Evolutionary conservation across 1,140 invertebrate genomes (phyloP), one percentile per base, ranked within the genome.

Genomic region (Stegodyphus dumicola): DNA sequence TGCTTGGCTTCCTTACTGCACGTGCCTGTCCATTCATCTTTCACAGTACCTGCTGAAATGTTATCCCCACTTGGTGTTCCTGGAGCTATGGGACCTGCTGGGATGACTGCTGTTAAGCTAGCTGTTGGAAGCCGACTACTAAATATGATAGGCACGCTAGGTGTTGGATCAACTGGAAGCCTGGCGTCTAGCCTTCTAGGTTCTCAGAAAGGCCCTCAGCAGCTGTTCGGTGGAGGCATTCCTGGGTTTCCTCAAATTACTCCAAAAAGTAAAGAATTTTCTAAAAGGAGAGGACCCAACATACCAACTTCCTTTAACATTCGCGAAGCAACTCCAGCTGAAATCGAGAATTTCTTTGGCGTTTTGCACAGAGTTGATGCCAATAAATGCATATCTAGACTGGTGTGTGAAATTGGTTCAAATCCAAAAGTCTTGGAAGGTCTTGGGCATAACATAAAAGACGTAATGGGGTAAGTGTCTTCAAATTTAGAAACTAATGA

Each of bases 331-430:
- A 71, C 75, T n/a, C 75, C 83, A 7, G 71, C 83, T 7, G 83
- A 85, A 65, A 54, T 85, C 6, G 83, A 85, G 18, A 85, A 85
- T n/a, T 85, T 85, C 75, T 85, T 85, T 54, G 83, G 56, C 13
- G 83, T 85, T 11, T 85, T 85, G 75, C 56, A 85, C 17, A 85
- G 52, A 85, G 83, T 85, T 52, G 83, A 85, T 73, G 75, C 83
- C 5, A 85, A 85, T 49, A 77, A 85, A 73, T 85, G 83, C 17
- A 85, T 85, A 17, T 85, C 83, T 15, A 49, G 74, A 48, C 66
- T 85, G 6, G 83, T 85, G 5, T 85, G 83, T 15, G 83, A 85
- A 71, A 56, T 85, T 7, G 83, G 83, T 13, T 65, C 75, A 48
- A 64, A 85, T 71, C 83, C 83, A n/a, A 70, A 33, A 53, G 56